Percentiles rank a stretch among this genome's conserved stretches.
Evolutionary conservation across 1,140 invertebrate species (phyloP).

Genomic region (Drosophila subpulchrella): DNA sequence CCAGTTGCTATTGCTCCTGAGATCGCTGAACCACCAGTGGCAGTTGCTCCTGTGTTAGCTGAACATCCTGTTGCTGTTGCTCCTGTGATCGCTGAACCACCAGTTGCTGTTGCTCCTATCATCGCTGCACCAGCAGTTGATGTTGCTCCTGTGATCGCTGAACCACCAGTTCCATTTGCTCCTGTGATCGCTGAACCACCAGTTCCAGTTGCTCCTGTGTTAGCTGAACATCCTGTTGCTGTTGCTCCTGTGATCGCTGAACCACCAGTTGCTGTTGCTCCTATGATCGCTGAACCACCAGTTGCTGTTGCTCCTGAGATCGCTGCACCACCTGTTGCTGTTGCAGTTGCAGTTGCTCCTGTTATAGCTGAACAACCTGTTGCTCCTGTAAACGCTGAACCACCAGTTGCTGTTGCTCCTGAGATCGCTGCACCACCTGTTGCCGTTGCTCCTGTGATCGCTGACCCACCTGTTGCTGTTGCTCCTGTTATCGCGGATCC

Average conservation of each 20-base stretch:
- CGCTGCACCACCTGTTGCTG: neutral
- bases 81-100: neutral
- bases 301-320: too few species aligned
- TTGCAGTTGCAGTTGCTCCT: too few species aligned
- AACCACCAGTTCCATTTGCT: neutral
- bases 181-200: too few species aligned
- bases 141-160: neutral
- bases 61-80: neutral
- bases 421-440: neutral
- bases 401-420: too few species aligned
- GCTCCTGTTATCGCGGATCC: neutral
- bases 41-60: neutral
- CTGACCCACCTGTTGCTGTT: neutral
- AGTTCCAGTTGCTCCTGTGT: too few species aligned
- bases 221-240: neutral
- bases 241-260: neutral
- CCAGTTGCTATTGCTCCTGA: neutral
- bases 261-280: neutral
- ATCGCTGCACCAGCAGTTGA: neutral
- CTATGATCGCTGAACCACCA: neutral
- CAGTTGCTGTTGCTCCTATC: neutral
- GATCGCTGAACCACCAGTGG: neutral
- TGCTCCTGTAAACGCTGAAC: too few species aligned
- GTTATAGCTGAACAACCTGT: too few species aligned
- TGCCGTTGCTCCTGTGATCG: neutral